Evolutionary conservation across 2,113 vertebrate genomes (phyloP).

Genomic region (Paratilapia polleni): DNA sequence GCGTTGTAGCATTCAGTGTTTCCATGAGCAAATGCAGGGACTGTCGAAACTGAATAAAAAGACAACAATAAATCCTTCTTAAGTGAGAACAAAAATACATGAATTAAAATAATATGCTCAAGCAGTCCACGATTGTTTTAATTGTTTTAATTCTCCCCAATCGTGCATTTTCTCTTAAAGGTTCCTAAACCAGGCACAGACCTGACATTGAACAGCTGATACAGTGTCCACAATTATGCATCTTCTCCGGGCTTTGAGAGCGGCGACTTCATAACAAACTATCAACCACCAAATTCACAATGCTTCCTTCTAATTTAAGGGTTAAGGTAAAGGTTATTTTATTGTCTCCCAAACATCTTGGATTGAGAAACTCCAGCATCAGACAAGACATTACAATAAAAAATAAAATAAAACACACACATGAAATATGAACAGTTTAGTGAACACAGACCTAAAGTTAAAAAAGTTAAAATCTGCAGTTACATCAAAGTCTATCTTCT

Average conservation of each 20-base stretch:
- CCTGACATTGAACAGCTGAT: background rate
- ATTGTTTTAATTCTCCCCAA: background rate
- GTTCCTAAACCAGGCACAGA: background rate
- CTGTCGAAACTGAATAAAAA: slow-evolving; percentile 88
- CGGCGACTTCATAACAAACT: background rate
- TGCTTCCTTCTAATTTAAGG: background rate
- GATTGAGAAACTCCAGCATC: too few species aligned
- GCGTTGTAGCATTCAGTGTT: slow-evolving; percentile 93
- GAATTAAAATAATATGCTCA: background rate
- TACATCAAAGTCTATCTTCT: background rate
- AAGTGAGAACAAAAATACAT: background rate
- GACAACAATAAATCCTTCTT: background rate
- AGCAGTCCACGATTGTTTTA: background rate
- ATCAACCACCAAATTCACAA: background rate
- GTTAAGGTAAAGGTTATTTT: too few species aligned
- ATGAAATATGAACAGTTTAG: background rate
- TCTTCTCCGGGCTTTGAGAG: background rate
- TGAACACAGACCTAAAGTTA: too few species aligned
- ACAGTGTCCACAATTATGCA: background rate
- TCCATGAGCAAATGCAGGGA: slow-evolving; percentile 96
- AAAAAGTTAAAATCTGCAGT: background rate
- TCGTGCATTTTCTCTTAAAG: background rate
- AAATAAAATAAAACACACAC: background rate
- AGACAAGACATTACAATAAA: too few species aligned
- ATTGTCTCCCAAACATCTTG: too few species aligned